Evolutionary conservation across 2,797 vertebrate species (phyloP).

Genomic region (Lutjanus campechanus): DNA sequence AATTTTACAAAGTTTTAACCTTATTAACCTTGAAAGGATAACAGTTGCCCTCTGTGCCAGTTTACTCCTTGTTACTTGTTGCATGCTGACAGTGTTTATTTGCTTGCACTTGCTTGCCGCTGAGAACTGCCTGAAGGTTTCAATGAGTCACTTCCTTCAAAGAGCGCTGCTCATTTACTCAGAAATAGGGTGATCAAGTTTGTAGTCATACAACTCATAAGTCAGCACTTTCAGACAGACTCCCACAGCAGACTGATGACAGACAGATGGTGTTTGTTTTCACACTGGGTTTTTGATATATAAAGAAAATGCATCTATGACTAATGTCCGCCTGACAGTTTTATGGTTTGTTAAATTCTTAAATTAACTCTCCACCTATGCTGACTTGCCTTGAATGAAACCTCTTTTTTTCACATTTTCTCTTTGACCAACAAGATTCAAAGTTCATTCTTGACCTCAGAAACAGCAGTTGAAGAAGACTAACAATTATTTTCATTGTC

Average conservation of each 20-base stretch:
- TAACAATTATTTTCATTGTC: no score
- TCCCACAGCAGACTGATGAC: neutral
- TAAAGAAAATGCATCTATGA: neutral
- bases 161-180: neutral
- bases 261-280: neutral
- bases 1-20: neutral
- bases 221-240: constrained; percentile 1
- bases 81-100: neutral
- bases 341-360: neutral
- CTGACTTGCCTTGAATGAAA: neutral
- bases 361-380: no score
- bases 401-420: neutral
- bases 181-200: neutral
- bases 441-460: neutral
- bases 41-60: neutral
- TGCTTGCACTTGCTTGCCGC: constrained; percentile 1
- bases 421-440: neutral
- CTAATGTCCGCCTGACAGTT: neutral
- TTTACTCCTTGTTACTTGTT: neutral
- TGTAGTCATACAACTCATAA: neutral
- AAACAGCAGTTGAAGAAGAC: neutral
- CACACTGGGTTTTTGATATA: neutral
- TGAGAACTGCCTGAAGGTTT: neutral
- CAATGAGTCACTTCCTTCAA: constrained; percentile 33
- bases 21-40: neutral